Evolutionary conservation across 2,888 invertebrate genomes (phyloP).

Genomic region (Anodontia alba): DNA sequence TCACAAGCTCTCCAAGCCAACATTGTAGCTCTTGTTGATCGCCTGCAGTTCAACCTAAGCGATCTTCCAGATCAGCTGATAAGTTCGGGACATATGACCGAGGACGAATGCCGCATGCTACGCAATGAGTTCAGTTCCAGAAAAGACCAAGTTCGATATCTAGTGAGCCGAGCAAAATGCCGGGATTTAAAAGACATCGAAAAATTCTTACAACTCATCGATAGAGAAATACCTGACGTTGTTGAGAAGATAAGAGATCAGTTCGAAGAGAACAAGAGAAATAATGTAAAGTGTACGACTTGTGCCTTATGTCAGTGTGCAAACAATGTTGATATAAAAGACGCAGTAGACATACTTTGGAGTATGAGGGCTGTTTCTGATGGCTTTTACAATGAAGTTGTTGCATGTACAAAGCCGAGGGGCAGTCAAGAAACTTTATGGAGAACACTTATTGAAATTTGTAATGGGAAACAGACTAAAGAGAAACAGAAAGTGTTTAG

Average conservation of each 20-base stretch:
- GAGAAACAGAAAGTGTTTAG: background rate
- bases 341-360: constrained; percentile 2
- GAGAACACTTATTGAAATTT: constrained; percentile 1
- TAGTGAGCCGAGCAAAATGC: background rate
- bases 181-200: background rate
- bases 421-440: constrained; percentile 6
- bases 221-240: background rate
- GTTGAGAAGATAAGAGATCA: background rate
- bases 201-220: background rate
- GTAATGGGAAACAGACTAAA: background rate
- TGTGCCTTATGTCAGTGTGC: background rate
- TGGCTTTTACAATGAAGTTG: constrained; percentile 16
- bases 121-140: background rate
- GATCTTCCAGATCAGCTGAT: constrained; percentile 10
- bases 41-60: background rate
- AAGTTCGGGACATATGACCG: background rate
- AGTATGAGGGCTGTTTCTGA: background rate
- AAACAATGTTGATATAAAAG: constrained; percentile 5
- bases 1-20: constrained; percentile 5
- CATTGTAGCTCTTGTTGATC: background rate
- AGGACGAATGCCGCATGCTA: constrained; percentile 6
- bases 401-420: background rate
- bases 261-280: background rate
- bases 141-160: background rate
- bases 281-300: background rate